These are phyloP conservation scores for Drosophila atripex DNA, from an alignment of 2,888 invertebrate species.

Conservation along the genomic window DNA sequence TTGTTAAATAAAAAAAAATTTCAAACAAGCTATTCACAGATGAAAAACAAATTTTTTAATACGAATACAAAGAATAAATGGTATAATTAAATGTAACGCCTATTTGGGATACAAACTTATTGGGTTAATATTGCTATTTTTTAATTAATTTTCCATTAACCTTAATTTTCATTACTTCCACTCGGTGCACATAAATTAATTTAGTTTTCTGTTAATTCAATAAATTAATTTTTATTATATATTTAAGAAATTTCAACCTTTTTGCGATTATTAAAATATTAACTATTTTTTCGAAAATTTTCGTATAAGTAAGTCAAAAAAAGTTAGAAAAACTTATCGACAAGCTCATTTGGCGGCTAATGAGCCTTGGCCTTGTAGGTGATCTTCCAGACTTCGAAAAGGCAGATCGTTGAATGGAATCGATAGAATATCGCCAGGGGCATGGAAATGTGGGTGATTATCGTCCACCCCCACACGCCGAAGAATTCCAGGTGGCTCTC, in stretches of 20 bases:
- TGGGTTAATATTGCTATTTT: too few relatives aligned
- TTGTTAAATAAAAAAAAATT: too few relatives aligned
- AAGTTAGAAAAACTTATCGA: conserved; percentile 2
- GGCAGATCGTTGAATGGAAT: conserved; percentile 95
- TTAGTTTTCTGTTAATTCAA: neutral
- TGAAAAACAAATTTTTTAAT: too few relatives aligned
- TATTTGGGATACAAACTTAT: too few relatives aligned
- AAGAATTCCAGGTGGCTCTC: conserved; percentile 92
- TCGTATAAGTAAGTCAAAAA: neutral
- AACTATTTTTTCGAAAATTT: conserved; percentile 10
- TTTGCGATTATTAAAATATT: conserved; percentile 21
- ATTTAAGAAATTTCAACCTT: neutral
- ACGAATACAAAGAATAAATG: too few relatives aligned
- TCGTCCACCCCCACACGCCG: conserved; percentile 95
- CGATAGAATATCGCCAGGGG: conserved; percentile 95
- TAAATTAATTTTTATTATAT: conserved; percentile 35
- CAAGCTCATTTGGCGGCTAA: conserved; percentile 24
- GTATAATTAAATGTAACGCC: too few relatives aligned
- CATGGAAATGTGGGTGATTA: conserved; percentile 95
- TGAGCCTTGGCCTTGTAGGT: conserved; percentile 90
- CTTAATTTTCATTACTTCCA: too few relatives aligned
- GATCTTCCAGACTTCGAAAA: conserved; percentile 96
- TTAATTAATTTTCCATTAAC: too few relatives aligned
- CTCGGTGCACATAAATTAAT: too few relatives aligned
- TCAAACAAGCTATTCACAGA: too few relatives aligned